Evolutionary conservation across 1,140 invertebrate species (phyloP).

Genomic region (Phthorimaea operculella): DNA sequence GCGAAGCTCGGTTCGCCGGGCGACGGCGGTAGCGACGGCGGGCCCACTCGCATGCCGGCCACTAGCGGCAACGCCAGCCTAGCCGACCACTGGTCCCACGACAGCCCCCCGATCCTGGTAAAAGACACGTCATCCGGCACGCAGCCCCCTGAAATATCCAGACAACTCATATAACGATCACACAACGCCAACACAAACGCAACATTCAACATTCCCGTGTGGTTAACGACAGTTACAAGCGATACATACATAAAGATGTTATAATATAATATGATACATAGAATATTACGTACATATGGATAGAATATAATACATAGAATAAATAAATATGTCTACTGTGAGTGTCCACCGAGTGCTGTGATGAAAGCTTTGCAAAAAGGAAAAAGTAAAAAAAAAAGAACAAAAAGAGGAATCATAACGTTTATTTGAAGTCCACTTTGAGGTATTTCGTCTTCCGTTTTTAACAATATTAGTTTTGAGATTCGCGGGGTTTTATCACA

Average conservation of each 20-base stretch:
- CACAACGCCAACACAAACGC: slow-evolving; percentile 20
- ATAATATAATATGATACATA: slow-evolving; percentile 5
- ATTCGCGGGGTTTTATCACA: background rate
- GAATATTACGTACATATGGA: slow-evolving; percentile 23
- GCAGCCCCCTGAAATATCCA: slow-evolving; percentile 31
- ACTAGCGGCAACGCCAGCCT: slow-evolving; percentile 69
- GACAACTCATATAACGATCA: slow-evolving; percentile 15
- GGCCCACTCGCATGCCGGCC: slow-evolving; percentile 48
- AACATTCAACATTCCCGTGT: slow-evolving; percentile 39
- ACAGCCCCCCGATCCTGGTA: slow-evolving; percentile 72
- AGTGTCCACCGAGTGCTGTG: slow-evolving; percentile 63
- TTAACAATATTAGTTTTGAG: slow-evolving; percentile 1
- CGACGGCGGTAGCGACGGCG: slow-evolving; percentile 46
- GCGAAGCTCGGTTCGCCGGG: slow-evolving; percentile 72
- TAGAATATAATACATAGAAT: slow-evolving; percentile 24
- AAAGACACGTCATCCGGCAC: slow-evolving; percentile 75
- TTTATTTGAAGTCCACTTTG: slow-evolving; percentile 36
- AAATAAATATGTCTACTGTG: slow-evolving; percentile 43
- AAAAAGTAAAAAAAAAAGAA: slow-evolving; percentile 52
- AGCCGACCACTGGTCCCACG: slow-evolving; percentile 75
- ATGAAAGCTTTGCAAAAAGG: slow-evolving; percentile 58
- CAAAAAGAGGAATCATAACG: slow-evolving; percentile 49
- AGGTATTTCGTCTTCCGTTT: background rate
- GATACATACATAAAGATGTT: slow-evolving; percentile 27
- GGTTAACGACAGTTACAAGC: slow-evolving; percentile 43